phyloP scores from a whole-genome alignment of 2,888 invertebrate genomes.

The Drosophila testacea region DNA sequence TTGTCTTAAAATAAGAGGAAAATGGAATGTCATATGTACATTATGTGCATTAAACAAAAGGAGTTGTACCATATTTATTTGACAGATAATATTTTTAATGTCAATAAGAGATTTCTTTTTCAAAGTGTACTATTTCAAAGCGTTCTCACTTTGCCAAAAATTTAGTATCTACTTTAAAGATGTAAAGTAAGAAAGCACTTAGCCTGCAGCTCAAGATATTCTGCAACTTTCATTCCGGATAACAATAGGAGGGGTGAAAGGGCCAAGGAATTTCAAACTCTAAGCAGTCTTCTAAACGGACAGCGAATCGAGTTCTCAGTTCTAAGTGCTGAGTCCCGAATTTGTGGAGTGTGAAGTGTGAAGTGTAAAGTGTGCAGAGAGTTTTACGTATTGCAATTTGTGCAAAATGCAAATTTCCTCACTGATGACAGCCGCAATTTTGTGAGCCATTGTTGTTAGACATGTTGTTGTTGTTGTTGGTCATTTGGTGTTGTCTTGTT shows the following conservation, averaged over 20 bases:
- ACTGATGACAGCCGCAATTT: constrained; percentile 80
- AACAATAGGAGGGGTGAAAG: neutral
- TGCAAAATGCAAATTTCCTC: constrained; percentile 80
- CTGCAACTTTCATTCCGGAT: constrained; percentile 12
- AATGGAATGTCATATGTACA: no score
- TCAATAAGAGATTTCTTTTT: neutral
- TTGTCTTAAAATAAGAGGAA: no score
- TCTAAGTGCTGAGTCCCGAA: neutral
- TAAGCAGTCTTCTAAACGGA: constrained; percentile 13
- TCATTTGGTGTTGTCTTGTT: constrained; percentile 7
- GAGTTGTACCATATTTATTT: no score
- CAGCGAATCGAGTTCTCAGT: neutral
- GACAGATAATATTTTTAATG: neutral
- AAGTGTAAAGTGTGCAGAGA: constrained; percentile 33
- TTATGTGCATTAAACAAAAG: no score
- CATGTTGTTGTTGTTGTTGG: constrained; percentile 33
- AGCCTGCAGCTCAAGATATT: constrained; percentile 52
- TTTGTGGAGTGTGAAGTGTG: neutral
- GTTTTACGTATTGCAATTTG: constrained; percentile 78
- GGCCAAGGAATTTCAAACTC: neutral
- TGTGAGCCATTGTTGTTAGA: constrained; percentile 67
- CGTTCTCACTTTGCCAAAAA: neutral
- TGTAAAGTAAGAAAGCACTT: constrained; percentile 33
- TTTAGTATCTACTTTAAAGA: neutral
- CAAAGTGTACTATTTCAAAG: neutral